phyloP scores from a whole-genome alignment of 2,888 invertebrate genomes.

The Andrena flavipes region DNA sequence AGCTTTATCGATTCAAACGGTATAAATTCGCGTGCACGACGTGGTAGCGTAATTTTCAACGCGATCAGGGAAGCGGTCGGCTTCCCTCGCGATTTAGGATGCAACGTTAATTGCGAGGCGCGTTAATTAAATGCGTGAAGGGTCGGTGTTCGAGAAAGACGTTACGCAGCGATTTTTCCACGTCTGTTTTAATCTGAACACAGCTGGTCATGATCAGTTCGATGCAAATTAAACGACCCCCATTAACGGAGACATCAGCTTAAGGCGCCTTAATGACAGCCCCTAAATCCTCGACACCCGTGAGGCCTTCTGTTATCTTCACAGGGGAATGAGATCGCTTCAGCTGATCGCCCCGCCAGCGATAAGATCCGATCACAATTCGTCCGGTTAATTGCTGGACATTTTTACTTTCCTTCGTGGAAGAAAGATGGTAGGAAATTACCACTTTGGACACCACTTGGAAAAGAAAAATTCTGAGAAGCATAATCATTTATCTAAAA shows the following conservation, averaged over 20 bases:
- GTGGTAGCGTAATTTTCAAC: background rate
- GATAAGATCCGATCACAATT: conserved; percentile 51
- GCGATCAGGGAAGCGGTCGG: background rate
- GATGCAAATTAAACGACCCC: conserved; percentile 61
- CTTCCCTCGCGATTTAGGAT: conserved; percentile 11
- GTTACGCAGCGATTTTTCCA: conserved; percentile 45
- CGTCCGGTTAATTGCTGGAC: conserved; percentile 45
- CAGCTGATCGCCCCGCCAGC: conserved; percentile 33
- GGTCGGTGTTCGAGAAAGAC: conserved; percentile 24
- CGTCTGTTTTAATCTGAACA: conserved; percentile 32
- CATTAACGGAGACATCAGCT: conserved; percentile 66
- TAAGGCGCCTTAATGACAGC: conserved; percentile 60
- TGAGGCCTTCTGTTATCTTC: conserved; percentile 44
- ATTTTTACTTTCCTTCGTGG: background rate
- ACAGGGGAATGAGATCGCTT: conserved; percentile 43
- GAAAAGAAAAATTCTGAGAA: too few species aligned
- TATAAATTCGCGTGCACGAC: background rate
- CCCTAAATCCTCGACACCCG: conserved; percentile 49
- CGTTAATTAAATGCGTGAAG: conserved; percentile 37
- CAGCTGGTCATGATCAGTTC: conserved; percentile 43
- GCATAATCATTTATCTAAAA: too few species aligned
- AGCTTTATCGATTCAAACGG: conserved; percentile 1
- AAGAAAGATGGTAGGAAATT: background rate
- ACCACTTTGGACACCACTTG: too few species aligned
- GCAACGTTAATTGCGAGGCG: background rate